phyloP scores from a whole-genome alignment of 2,888 invertebrate species.

The Neuroscelio doddi region DNA sequence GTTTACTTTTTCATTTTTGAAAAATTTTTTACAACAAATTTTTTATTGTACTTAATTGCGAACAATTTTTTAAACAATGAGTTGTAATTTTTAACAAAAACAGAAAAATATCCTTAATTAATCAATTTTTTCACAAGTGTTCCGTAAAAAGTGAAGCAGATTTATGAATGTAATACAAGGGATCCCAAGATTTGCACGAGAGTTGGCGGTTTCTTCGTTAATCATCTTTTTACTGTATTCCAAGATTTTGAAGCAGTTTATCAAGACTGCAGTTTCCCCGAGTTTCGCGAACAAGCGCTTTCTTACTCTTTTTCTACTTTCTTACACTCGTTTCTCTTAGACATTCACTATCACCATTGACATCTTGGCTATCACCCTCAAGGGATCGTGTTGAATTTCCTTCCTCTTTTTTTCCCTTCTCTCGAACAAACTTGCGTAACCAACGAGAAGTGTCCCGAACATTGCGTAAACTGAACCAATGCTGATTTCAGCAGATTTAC shows the following conservation, averaged over 20 bases:
- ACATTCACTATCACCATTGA: constrained; percentile 17
- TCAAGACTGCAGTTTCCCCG: constrained; percentile 17
- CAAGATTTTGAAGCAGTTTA: constrained; percentile 11
- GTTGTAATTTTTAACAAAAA: too few species aligned
- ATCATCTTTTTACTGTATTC: constrained; percentile 9
- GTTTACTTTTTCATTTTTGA: too few species aligned
- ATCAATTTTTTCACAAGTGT: too few species aligned
- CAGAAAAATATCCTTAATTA: too few species aligned
- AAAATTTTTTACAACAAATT: too few species aligned
- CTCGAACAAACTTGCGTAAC: constrained; percentile 17
- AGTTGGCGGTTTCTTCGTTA: constrained; percentile 1
- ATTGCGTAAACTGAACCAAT: constrained; percentile 5
- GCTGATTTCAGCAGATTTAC: constrained; percentile 45
- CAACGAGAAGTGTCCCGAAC: constrained; percentile 10
- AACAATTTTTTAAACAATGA: too few species aligned
- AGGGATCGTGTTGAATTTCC: constrained; percentile 21
- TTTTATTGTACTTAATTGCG: too few species aligned
- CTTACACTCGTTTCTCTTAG: constrained; percentile 9
- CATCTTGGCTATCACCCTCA: constrained; percentile 16
- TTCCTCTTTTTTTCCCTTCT: constrained; percentile 4
- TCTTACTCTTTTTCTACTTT: constrained; percentile 9
- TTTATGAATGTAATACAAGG: neutral
- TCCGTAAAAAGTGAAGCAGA: neutral
- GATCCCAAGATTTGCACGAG: neutral
- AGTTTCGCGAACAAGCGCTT: constrained; percentile 8